Percentiles rank a stretch among this genome's conserved stretches.
These are phyloP conservation scores for Numenius phaeopus DNA, from an alignment of 2,797 vertebrate genomes.

Conservation along the genomic window DNA sequence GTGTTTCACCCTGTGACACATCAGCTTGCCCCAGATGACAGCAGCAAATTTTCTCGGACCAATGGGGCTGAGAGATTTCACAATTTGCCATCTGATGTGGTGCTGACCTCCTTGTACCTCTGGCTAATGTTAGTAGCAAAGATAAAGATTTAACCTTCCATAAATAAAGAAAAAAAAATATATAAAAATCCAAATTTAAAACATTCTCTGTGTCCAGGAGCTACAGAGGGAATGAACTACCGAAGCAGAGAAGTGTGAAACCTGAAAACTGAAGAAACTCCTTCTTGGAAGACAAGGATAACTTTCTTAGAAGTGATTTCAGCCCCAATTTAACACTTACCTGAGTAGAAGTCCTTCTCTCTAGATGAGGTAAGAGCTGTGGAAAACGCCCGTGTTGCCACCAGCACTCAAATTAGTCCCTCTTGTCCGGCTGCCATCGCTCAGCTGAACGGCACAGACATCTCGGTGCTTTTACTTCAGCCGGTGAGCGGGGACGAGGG, in stretches of 20 bases:
- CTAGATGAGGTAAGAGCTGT: background rate
- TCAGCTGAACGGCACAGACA: fast-evolving
- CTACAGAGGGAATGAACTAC: fast-evolving
- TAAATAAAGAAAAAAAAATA: background rate
- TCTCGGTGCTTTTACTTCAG: background rate
- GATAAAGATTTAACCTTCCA: background rate
- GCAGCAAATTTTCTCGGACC: background rate
- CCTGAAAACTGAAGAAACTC: background rate
- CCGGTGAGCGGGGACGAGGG: fast-evolving
- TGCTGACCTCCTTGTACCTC: background rate
- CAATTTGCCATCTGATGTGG: background rate
- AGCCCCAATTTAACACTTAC: background rate
- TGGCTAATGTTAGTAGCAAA: background rate
- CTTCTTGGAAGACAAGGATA: background rate
- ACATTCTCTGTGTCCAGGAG: background rate
- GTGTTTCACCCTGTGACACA: background rate
- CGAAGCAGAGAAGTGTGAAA: background rate
- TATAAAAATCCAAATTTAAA: background rate
- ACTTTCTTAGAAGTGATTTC: background rate
- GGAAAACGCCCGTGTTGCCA: background rate
- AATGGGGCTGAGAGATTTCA: background rate
- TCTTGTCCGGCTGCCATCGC: fast-evolving
- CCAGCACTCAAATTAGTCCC: background rate
- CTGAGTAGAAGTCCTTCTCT: background rate
- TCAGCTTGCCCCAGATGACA: background rate